These are phyloP conservation scores for Eciton burchellii DNA, from an alignment of 1,140 invertebrate species.

Conservation along the genomic window DNA sequence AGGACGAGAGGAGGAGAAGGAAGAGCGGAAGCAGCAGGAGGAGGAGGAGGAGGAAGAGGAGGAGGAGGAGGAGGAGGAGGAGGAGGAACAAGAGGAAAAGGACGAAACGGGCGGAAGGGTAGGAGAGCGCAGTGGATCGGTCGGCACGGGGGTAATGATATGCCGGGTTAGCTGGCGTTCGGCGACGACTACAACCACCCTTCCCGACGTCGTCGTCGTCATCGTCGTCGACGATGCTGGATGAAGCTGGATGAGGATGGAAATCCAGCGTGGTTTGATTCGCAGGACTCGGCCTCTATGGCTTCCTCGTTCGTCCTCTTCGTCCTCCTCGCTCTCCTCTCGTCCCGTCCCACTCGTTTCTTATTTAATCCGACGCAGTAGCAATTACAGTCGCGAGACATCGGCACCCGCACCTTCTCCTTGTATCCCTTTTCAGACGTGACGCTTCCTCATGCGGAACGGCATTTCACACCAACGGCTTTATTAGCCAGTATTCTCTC, in stretches of 20 bases:
- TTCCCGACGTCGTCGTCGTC: constrained; percentile 54
- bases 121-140: constrained; percentile 42
- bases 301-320: constrained; percentile 37
- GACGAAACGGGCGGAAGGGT: constrained; percentile 27
- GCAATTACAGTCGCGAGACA: constrained; percentile 72
- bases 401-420: constrained; percentile 17
- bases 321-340: constrained; percentile 4
- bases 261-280: constrained; percentile 55
- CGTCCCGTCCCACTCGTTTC: constrained; percentile 14
- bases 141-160: constrained; percentile 72
- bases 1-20: constrained; percentile 15
- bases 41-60: constrained; percentile 18
- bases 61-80: constrained; percentile 20
- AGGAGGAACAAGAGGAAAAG: constrained; percentile 27
- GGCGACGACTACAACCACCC: constrained; percentile 69
- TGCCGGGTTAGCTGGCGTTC: constrained; percentile 71
- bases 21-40: constrained; percentile 31
- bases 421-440: not conserved
- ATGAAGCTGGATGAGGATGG: constrained; percentile 26
- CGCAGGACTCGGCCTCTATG: constrained; percentile 49
- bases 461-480: too few relatives aligned
- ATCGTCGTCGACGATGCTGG: not conserved
- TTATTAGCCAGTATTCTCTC: not conserved
- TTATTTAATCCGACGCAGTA: constrained; percentile 70
- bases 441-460: not conserved